These are phyloP conservation scores for Mormyrus lacerda DNA, from an alignment of 2,113 vertebrate species.

Conservation along the genomic window DNA sequence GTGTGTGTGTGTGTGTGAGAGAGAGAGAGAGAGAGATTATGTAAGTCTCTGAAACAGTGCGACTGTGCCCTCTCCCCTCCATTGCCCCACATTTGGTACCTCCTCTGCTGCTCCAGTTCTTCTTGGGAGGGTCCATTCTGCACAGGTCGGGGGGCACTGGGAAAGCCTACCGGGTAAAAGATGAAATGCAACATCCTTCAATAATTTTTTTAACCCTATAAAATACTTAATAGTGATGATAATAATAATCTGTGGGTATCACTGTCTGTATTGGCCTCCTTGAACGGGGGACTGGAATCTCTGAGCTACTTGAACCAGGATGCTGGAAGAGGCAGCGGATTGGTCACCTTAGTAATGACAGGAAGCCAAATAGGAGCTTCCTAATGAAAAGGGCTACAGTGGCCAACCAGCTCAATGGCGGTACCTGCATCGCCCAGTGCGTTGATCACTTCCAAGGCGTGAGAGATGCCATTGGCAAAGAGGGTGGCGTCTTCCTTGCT, in stretches of 20 bases:
- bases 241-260: not conserved
- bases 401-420: not conserved
- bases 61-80: not conserved
- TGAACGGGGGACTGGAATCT: not conserved
- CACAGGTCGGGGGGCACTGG: conserved; percentile 14
- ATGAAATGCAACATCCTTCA: not conserved
- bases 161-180: conserved; percentile 16
- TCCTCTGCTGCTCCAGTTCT: conserved; percentile 60
- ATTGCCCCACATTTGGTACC: conserved; percentile 43
- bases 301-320: not conserved
- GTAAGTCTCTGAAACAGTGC: not conserved
- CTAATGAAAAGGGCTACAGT: too few relatives aligned
- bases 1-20: not conserved
- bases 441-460: conserved; percentile 43
- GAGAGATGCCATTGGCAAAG: conserved; percentile 54
- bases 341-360: not conserved
- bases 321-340: not conserved
- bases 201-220: not conserved
- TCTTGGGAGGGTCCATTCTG: conserved; percentile 58
- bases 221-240: not conserved
- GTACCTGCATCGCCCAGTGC: not conserved
- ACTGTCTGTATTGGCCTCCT: not conserved
- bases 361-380: not conserved
- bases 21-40: too few relatives aligned
- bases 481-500: conserved; percentile 64